Conservation (phyloP, 2,888 invertebrate genomes). For the Perdita meconis region DNA sequence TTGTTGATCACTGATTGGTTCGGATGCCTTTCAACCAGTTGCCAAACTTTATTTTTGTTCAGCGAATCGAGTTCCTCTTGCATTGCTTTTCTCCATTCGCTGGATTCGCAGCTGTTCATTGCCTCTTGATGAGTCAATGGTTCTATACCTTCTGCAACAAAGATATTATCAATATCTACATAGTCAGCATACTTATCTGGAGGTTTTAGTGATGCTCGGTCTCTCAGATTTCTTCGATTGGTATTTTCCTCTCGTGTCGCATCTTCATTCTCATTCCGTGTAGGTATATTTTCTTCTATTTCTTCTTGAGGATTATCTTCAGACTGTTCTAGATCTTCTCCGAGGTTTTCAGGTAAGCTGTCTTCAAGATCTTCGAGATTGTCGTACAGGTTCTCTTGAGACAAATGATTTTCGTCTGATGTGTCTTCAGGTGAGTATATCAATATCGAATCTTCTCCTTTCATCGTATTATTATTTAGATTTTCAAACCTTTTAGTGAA, state of each 20-base stretch:
- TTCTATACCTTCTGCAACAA: neutral
- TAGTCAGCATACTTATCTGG: neutral
- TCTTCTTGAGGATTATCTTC: neutral
- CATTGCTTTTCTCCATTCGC: neutral
- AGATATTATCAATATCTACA: neutral
- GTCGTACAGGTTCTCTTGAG: too few relatives aligned
- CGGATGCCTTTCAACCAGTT: neutral
- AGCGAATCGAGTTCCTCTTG: neutral
- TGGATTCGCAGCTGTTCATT: neutral
- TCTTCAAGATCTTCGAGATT: too few relatives aligned
- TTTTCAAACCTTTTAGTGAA: neutral
- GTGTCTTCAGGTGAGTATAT: too few relatives aligned
- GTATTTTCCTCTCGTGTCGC: too few relatives aligned
- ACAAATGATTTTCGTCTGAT: too few relatives aligned
- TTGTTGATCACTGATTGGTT: neutral
- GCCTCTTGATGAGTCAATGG: neutral
- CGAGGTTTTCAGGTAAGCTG: too few relatives aligned
- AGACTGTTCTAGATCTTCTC: too few relatives aligned
- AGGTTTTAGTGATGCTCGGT: neutral
- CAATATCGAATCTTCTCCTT: too few relatives aligned
- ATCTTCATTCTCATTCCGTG: neutral
- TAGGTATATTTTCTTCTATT: neutral
- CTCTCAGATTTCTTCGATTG: slow-evolving; percentile 2
- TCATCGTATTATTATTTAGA: neutral
- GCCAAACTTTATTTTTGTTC: neutral